A percentile compares a stretch with the other conserved stretches of the same genome.
Evolutionary conservation across 2,888 invertebrate genomes (phyloP).

Genomic region (Oscheius myriophilus): DNA sequence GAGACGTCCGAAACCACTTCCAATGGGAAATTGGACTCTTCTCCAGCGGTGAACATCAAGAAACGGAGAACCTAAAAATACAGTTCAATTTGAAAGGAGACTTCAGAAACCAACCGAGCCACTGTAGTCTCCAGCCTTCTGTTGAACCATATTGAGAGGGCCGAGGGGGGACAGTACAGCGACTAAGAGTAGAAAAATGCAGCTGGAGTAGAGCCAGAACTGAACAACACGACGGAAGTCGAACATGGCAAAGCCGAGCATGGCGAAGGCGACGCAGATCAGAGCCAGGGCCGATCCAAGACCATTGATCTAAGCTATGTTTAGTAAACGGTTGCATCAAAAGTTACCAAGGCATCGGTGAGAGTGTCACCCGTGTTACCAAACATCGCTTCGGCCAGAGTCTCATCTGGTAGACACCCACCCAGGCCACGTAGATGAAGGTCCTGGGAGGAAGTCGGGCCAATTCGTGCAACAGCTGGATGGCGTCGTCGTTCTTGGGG

Average conservation of each 20-base stretch:
- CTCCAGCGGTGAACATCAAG: slow-evolving; percentile 56
- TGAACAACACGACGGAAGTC: slow-evolving; percentile 53
- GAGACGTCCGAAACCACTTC: slow-evolving; percentile 20
- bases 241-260: slow-evolving; percentile 58
- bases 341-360: slow-evolving; percentile 46
- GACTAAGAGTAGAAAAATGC: slow-evolving; percentile 54
- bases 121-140: slow-evolving; percentile 60
- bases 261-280: slow-evolving; percentile 54
- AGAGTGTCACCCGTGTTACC: slow-evolving; percentile 49
- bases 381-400: slow-evolving; percentile 37
- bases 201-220: slow-evolving; percentile 51
- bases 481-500: slow-evolving; percentile 4
- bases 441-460: no score
- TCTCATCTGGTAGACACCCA: slow-evolving; percentile 50
- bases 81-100: background rate
- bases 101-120: slow-evolving; percentile 39
- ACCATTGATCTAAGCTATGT: slow-evolving; percentile 33
- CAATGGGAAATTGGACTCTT: no score
- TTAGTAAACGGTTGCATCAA: no score
- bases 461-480: background rate
- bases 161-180: slow-evolving; percentile 61
- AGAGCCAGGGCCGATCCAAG: slow-evolving; percentile 48
- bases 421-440: slow-evolving; percentile 34
- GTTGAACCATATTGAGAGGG: slow-evolving; percentile 54
- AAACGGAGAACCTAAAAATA: slow-evolving; percentile 49